phyloP scores from a whole-genome alignment of 1,140 invertebrate genomes.

The Drosophila nikananu region DNA sequence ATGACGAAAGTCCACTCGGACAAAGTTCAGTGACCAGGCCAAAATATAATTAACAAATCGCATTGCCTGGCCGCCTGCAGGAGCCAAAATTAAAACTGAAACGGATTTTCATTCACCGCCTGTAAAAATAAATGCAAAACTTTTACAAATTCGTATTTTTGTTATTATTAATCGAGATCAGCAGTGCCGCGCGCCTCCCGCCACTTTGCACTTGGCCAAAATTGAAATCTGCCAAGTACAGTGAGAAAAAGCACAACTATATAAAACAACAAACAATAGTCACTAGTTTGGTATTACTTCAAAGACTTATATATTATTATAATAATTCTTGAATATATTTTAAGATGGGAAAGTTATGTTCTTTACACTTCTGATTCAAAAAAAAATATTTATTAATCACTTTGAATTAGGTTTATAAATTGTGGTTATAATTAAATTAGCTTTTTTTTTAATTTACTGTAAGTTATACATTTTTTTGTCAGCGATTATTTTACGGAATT shows the following conservation, averaged over 20 bases:
- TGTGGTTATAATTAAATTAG: background rate
- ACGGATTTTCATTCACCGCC: constrained; percentile 75
- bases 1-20: constrained; percentile 81
- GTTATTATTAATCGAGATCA: constrained; percentile 66
- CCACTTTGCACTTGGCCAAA: constrained; percentile 47
- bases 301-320: no score
- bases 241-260: background rate
- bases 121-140: constrained; percentile 79
- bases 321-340: background rate
- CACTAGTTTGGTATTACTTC: no score
- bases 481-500: background rate
- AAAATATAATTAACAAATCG: constrained; percentile 14
- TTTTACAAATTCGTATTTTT: constrained; percentile 72
- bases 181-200: background rate
- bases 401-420: background rate
- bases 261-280: background rate
- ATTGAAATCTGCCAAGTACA: constrained; percentile 11
- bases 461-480: background rate
- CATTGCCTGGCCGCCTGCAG: constrained; percentile 6
- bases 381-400: background rate
- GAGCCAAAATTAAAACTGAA: constrained; percentile 57
- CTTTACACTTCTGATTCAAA: no score
- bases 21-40: constrained; percentile 76
- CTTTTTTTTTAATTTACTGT: background rate
- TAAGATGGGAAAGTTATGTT: background rate